These are phyloP conservation scores for Oscheius myriophilus DNA, from an alignment of 2,888 invertebrate species.

Conservation along the genomic window DNA sequence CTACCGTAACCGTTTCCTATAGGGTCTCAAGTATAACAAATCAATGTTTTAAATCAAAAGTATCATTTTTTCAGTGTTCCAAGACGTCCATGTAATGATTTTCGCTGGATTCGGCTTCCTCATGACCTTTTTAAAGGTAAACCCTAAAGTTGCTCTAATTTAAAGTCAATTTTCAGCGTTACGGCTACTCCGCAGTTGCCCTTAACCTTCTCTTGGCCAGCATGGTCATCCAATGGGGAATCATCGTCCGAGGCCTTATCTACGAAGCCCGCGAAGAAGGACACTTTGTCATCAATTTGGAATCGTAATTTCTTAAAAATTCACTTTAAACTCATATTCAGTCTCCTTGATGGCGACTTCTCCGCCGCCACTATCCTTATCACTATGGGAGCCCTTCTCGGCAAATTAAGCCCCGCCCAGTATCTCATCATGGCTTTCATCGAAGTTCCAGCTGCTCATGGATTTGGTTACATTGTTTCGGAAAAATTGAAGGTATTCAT, in stretches of 20 bases:
- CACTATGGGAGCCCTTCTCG: conserved; percentile 73
- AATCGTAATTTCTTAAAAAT: conserved; percentile 30
- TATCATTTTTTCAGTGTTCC: conserved; percentile 71
- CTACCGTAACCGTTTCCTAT: too few relatives aligned
- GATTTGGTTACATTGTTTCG: conserved; percentile 67
- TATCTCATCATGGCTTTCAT: conserved; percentile 72
- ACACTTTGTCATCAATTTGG: conserved; percentile 42
- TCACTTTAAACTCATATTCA: conserved; percentile 45
- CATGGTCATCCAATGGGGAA: conserved; percentile 83
- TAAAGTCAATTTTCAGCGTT: conserved; percentile 71
- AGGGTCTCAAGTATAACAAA: too few relatives aligned
- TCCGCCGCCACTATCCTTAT: conserved; percentile 74
- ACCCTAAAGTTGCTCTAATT: background rate
- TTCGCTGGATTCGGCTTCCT: conserved; percentile 93
- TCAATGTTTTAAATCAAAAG: too few relatives aligned
- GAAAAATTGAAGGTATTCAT: conserved; percentile 63
- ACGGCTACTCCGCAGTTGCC: conserved; percentile 87
- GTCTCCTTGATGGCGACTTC: conserved; percentile 72
- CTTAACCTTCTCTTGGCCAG: conserved; percentile 87
- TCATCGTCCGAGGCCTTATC: conserved; percentile 64
- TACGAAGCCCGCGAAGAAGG: conserved; percentile 22
- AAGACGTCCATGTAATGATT: conserved; percentile 91
- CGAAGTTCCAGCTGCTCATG: conserved; percentile 71
- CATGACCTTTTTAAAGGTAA: conserved; percentile 83
- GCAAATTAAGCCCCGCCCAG: conserved; percentile 72